A percentile compares a stretch with the other conserved stretches of the same genome.
These are phyloP conservation scores for Muscidifurax raptorellus DNA, from an alignment of 1,140 invertebrate species.

Conservation along the genomic window DNA sequence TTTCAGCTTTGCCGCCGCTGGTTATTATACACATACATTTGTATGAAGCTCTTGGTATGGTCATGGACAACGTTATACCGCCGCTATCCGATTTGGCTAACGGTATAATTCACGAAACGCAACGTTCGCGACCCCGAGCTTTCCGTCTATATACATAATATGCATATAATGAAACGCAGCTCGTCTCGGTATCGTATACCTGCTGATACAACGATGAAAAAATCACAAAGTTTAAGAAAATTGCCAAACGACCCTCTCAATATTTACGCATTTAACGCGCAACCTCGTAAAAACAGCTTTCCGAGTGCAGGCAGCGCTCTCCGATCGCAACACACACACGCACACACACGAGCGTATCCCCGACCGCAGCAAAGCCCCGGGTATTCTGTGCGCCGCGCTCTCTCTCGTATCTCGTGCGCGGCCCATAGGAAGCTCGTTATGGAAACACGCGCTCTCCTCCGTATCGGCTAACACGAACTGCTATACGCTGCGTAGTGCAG, in stretches of 20 bases:
- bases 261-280: background rate
- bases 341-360: no score
- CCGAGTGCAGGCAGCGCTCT: background rate
- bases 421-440: slow-evolving; percentile 41
- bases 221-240: background rate
- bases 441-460: background rate
- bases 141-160: no score
- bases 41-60: no score
- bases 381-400: background rate
- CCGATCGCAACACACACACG: background rate
- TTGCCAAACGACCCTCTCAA: background rate
- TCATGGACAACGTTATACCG: no score
- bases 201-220: no score
- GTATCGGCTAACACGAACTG: slow-evolving; percentile 31
- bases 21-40: no score
- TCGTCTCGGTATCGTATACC: no score
- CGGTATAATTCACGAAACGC: no score
- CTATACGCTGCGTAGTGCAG: background rate
- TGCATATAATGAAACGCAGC: no score
- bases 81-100: background rate
- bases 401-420: slow-evolving; percentile 21
- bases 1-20: background rate
- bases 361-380: slow-evolving; percentile 30
- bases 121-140: no score
- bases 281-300: background rate